Evolutionary conservation across 2,888 invertebrate genomes (phyloP).

Genomic region (Malthinus flaveolus): DNA sequence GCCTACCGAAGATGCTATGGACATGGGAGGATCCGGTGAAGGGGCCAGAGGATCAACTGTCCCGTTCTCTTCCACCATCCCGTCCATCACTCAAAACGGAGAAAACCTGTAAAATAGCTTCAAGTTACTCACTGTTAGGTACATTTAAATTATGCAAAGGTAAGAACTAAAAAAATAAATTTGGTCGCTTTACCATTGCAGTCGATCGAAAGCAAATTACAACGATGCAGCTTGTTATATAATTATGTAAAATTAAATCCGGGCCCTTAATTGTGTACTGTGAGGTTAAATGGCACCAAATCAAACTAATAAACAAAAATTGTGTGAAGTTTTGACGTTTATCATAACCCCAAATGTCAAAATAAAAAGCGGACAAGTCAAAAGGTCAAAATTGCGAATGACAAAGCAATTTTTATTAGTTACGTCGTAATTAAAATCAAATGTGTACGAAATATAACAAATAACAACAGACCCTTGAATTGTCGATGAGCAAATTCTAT

Average conservation of each 20-base stretch:
- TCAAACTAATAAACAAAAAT: constrained; percentile 15
- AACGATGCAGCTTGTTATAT: no score
- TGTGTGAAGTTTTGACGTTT: constrained; percentile 26
- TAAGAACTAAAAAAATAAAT: constrained; percentile 1
- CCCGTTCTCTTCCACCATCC: constrained; percentile 92
- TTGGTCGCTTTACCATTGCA: no score
- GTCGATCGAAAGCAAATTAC: no score
- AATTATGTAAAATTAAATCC: neutral
- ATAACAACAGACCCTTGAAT: constrained; percentile 26
- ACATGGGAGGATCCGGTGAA: constrained; percentile 59
- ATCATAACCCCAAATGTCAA: constrained; percentile 36
- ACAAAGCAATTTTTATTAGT: constrained; percentile 25
- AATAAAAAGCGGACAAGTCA: constrained; percentile 8
- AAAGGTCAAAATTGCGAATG: constrained; percentile 27
- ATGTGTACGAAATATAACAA: constrained; percentile 30
- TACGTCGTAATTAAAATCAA: constrained; percentile 24
- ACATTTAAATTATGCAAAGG: no score
- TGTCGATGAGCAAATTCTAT: constrained; percentile 45
- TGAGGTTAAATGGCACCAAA: constrained; percentile 7
- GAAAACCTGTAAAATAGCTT: constrained; percentile 41
- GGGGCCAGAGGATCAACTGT: constrained; percentile 63
- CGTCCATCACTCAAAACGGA: constrained; percentile 73
- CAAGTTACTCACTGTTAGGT: no score
- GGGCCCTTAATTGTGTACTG: neutral
- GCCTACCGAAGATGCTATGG: constrained; percentile 63